Percentiles rank a stretch among this genome's conserved stretches.
Conservation (phyloP, 1,140 invertebrate species). For the Myzus persicae region DNA sequence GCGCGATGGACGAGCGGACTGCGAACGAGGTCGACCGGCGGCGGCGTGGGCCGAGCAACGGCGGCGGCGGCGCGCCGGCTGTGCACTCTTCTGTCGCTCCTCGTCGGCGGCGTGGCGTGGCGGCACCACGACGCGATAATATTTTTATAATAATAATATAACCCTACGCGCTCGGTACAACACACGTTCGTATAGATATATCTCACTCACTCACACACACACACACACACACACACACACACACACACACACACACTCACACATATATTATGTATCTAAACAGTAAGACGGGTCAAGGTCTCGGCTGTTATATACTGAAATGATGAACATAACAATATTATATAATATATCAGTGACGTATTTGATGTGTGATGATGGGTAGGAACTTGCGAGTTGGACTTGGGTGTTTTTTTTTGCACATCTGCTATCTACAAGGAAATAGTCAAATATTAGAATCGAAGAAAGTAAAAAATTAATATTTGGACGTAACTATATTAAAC, state of each 20-base stretch:
- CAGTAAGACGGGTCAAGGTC: constrained; percentile 3
- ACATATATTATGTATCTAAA: constrained; percentile 4
- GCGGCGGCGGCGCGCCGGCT: not conserved
- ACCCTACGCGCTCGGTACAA: not conserved
- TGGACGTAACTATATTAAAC: too few relatives aligned
- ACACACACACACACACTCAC: not conserved
- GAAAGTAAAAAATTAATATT: not conserved
- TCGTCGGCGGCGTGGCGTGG: not conserved
- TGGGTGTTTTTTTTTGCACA: too few relatives aligned
- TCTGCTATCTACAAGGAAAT: not conserved
- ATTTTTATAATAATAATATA: not conserved
- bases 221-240: not conserved
- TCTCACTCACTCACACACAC: not conserved
- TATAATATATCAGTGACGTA: not conserved
- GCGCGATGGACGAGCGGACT: not conserved
- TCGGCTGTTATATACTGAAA: not conserved
- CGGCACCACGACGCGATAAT: constrained; percentile 18
- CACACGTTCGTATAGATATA: not conserved
- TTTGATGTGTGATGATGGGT: not conserved
- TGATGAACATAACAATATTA: constrained; percentile 16
- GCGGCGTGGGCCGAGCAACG: constrained; percentile 9
- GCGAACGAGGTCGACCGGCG: constrained; percentile 24
- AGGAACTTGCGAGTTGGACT: not conserved
- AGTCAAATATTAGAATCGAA: not conserved
- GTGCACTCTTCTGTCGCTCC: not conserved